phyloP scores from a whole-genome alignment of 2,113 vertebrate species.

The Tamias sibiricus region DNA sequence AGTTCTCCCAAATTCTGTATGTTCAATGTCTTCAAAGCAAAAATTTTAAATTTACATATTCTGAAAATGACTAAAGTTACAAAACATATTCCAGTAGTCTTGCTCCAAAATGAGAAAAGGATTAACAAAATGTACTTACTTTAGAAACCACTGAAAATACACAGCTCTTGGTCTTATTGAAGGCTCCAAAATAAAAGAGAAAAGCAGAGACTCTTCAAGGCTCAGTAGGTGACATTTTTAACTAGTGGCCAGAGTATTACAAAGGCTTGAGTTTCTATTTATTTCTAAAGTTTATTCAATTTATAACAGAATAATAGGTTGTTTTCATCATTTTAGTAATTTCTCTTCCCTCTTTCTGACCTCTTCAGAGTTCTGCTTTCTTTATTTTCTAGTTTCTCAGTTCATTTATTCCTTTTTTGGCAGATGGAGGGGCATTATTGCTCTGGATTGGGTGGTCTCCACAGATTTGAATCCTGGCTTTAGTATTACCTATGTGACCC shows the following conservation, averaged over 20 bases:
- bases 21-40: slow-evolving; percentile 55
- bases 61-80: slow-evolving; percentile 54
- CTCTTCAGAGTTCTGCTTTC: slow-evolving; percentile 73
- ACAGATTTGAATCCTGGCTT: neutral
- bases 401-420: slow-evolving; percentile 60
- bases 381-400: slow-evolving; percentile 68
- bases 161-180: slow-evolving; percentile 44
- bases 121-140: slow-evolving; percentile 52
- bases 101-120: slow-evolving; percentile 58
- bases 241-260: slow-evolving; percentile 46
- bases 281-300: slow-evolving; percentile 56
- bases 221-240: slow-evolving; percentile 40
- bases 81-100: neutral
- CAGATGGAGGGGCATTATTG: neutral
- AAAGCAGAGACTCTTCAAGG: slow-evolving; percentile 36
- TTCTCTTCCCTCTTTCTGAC: slow-evolving; percentile 48
- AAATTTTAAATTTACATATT: slow-evolving; percentile 6
- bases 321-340: slow-evolving; percentile 70
- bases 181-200: slow-evolving; percentile 27
- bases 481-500: neutral
- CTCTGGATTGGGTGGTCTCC: neutral
- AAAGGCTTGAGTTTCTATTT: slow-evolving; percentile 47
- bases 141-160: slow-evolving; percentile 67
- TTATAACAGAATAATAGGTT: slow-evolving; percentile 59
- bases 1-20: neutral